Base-by-base conservation (phyloP, 2,888 invertebrate genomes). In the Eremobia ochroleuca region DNA sequence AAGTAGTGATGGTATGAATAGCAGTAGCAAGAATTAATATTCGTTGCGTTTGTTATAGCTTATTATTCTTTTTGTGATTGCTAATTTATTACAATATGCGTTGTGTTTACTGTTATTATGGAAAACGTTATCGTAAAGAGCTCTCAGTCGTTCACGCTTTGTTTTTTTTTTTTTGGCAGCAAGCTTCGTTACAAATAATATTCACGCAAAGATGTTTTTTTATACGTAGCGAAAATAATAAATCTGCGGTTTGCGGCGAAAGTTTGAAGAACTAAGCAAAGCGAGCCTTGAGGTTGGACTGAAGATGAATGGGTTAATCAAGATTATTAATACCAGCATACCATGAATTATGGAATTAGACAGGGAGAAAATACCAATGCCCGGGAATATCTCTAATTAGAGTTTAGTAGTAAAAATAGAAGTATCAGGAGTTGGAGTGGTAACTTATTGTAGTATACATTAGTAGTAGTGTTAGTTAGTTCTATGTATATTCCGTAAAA, bases 1-100 rank as follows among this genome's bases (percentile, higher is more conserved):
- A 58, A 49, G 15, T 52, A 34, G 55, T 77, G 43, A 66, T 77
- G 11, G 34, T 77, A 11, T n/a, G 25, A n/a, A 49, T 37, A 61
- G 28, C 25, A 37, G 25, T 28, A 28, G 37, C 18, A 18, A 13
- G 28, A 18, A 73, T 31, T 37, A 21, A 5, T 52, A 37, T 18
- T 11, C 2, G 5, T 34, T 52, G 25, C n/a, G 2, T 52, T 31
- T 37, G 2, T 34, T 71, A 61, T 9, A 73, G 40, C 40, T 18
- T 64, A 21, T 66, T 46, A 46, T 4, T 13, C 25, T 46, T 28
- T 11, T n/a, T 28, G 21, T 37, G 21, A 2, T 31, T 46, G 25
- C 15, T 28, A 8, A 15, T 46, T 46, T 68, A 28, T 43, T 43
- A 52, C 43, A 11, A 18, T 28, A 49, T 11, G 21, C 4, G 11